phyloP scores from a whole-genome alignment of 2,888 invertebrate genomes.

The Ischnura elegans region DNA sequence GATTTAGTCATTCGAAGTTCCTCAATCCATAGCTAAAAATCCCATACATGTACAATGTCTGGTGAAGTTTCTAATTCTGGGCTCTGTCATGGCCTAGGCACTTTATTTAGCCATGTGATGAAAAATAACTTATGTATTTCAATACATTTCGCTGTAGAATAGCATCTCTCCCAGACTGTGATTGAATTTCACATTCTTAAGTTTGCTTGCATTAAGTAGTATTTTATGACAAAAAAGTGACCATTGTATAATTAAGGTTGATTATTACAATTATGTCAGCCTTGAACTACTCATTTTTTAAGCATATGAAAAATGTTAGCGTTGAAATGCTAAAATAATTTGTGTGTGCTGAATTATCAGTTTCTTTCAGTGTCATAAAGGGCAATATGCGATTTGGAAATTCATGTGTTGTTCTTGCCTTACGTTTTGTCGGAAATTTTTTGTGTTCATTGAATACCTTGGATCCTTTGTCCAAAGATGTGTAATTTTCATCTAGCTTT shows the following conservation, averaged over 20 bases:
- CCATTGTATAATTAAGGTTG: not conserved
- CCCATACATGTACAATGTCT: not conserved
- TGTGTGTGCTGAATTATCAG: not conserved
- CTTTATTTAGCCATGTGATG: not conserved
- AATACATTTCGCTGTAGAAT: slow-evolving; percentile 26
- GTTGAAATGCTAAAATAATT: not conserved
- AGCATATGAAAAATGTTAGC: not conserved
- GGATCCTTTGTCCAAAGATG: not conserved
- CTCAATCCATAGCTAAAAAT: not conserved
- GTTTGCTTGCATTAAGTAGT: not conserved
- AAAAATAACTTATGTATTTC: not conserved
- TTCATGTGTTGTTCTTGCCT: not conserved
- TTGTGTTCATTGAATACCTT: not conserved
- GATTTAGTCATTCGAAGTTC: not conserved
- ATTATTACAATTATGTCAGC: slow-evolving; percentile 8
- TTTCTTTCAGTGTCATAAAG: not conserved
- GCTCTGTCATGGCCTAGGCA: not conserved
- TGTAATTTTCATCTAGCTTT: not conserved
- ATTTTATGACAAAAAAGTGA: not conserved
- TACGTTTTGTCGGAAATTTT: not conserved
- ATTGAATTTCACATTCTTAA: slow-evolving; percentile 32
- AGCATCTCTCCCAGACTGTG: slow-evolving; percentile 31
- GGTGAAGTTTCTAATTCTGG: not conserved
- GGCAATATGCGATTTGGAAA: not conserved
- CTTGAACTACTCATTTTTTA: not conserved